Evolutionary conservation across 2,888 invertebrate genomes (phyloP), one percentile per base, ranked within the genome.

Genomic region (Girardia tigrina): DNA sequence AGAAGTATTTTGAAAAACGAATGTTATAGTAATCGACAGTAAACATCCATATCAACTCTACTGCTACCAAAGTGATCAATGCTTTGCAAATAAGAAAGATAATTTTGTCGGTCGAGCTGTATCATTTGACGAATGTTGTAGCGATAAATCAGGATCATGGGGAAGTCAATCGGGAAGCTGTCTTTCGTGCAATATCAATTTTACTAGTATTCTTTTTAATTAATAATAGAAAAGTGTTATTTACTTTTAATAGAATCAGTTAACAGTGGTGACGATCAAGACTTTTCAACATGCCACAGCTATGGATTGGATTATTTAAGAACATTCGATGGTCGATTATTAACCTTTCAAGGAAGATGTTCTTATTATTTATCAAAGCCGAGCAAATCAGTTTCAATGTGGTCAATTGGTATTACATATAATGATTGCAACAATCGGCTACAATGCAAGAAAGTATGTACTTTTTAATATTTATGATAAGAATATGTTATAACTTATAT

Each of bases 281-380:
- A 42, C 20, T 76, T 76, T 36, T 56, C 76, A n/a, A 76, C 76
- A 1, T 76, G 76, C 29, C 56, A 76, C 29, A 76, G 42, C 27
- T 76, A 75, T 75, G 76, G 76, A 28, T 42, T 70, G 28, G 29
- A 76, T 20, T 36, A 26, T 83, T 89, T 89, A 80, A 90, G 91
- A 83, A 91, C 91, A 0, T 92, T 92, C 80, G 91, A 92, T 84
- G 91, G 91, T 6, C 87, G 88, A 80, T 87, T 91, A 80, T 86
- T 79, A 82, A 90, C 90, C 81, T 90, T 90, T 80, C 87, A 89
- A 74, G 87, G 88, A 0, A 73, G 79, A 12, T 92, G 92, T 82
- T 87, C 89, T 0, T 90, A 91, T 80, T 87, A 89, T 0, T 82
- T 92, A 29, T 86, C 90, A 12, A n/a, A 16, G 23, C 71, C 29